A percentile compares a stretch with the other conserved stretches of the same genome.
Evolutionary conservation across 2,888 invertebrate species (phyloP).

Genomic region (Cancer borealis): DNA sequence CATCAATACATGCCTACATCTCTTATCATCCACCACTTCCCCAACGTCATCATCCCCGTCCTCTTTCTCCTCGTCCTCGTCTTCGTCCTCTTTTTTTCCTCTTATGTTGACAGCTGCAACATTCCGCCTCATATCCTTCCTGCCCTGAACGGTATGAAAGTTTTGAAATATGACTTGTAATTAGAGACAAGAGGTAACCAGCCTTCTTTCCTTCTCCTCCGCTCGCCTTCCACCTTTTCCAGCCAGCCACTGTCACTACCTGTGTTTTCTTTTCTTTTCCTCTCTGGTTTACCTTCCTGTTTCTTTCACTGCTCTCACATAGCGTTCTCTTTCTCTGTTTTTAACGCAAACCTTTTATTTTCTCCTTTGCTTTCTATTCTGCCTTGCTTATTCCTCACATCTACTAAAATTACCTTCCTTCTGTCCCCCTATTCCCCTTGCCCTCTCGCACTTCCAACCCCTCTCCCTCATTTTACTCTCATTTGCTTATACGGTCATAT

Average conservation of each 20-base stretch:
- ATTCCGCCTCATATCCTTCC: neutral
- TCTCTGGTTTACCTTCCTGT: too few species aligned
- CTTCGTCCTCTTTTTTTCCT: neutral
- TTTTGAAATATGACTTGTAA: conserved; percentile 23
- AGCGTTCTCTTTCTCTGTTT: neutral
- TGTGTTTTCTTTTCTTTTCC: neutral
- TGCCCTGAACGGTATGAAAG: neutral
- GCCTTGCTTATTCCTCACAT: neutral
- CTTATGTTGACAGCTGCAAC: neutral
- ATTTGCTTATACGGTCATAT: too few species aligned
- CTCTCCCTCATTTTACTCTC: too few species aligned
- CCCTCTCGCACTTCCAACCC: too few species aligned
- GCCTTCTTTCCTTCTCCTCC: neutral
- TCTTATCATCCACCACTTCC: neutral
- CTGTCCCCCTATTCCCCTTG: neutral
- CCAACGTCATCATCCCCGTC: too few species aligned
- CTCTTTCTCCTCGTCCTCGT: too few species aligned
- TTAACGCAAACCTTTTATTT: too few species aligned
- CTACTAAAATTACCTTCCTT: too few species aligned
- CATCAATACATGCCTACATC: neutral
- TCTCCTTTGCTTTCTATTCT: too few species aligned
- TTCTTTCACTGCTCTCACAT: neutral
- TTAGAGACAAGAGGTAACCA: neutral
- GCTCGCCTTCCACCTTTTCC: neutral
- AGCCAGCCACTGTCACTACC: too few species aligned